Evolutionary conservation across 92 coral and sea anemone genomes (phyloP), one percentile per base, ranked within the genome.

Genomic region (Epizoanthus ramosus): DNA sequence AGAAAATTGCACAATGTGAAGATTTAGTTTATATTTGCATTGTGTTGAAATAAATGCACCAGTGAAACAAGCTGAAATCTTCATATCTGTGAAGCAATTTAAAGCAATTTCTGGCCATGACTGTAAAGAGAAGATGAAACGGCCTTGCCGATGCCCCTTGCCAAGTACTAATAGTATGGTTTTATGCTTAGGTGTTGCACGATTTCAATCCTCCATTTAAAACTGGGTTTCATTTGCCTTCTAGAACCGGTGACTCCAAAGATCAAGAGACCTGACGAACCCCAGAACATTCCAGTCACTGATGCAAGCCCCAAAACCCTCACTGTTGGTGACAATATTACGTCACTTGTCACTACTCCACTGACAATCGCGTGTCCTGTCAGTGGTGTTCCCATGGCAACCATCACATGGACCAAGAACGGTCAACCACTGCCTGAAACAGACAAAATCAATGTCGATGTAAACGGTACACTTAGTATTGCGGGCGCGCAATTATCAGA

Each of bases 241-340:
- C 21, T 68, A 76, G 81, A 39, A 39, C 81, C 81, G 9, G 56
- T 58, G 45, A 76, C 39, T 60, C 81, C 81, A 23, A 21, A 22
- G 54, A 76, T 76, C 67, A n/a, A 35, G 56, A 76, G 35, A 39
- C 53, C 37, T 37, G 81, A 60, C 2, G 14, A 76, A 3, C 81
- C 81, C 23, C 45, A 33, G 18, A 35, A 41, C 10, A 59, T 76
- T 58, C 69, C 70, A 7, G 81, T 59, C 8, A 57, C 70, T 19
- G 69, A 76, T 23, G 81, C 57, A 21, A 59, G 33, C 18, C 81
- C 81, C 18, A 56, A 33, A 4, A 5, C 14, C 33, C 57, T 76
- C 47, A 39, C 25, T 7, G 33, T 76, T 76, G 69, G 69, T 35
- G 69, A 76, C 81, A 76, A 60, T 43, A 41, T 76, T 31, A 76